Conservation (phyloP, 2,888 invertebrate species). For the Eristalis pertinax region DNA sequence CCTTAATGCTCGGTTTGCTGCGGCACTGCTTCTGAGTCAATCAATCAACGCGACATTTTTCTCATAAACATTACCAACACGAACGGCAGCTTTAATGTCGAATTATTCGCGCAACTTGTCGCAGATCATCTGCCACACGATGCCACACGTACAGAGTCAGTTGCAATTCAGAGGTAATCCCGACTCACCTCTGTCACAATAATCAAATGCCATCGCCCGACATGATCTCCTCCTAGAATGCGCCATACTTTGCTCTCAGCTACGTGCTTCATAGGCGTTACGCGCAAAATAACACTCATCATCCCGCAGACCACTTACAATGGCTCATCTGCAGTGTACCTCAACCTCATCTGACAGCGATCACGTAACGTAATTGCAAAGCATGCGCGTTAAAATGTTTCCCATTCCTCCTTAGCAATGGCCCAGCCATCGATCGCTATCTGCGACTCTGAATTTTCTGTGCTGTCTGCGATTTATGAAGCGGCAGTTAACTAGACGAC, state of each 20-base stretch:
- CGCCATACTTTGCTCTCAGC: not conserved
- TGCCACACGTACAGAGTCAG: not conserved
- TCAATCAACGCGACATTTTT: not conserved
- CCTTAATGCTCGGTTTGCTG: no score
- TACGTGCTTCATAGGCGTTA: constrained; percentile 16
- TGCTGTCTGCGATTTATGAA: constrained; percentile 25
- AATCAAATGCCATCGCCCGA: constrained; percentile 29
- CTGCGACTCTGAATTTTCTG: constrained; percentile 16
- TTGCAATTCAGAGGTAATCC: not conserved
- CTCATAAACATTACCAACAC: not conserved
- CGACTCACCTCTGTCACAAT: constrained; percentile 2
- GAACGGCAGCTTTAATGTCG: not conserved
- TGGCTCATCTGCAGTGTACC: constrained; percentile 26
- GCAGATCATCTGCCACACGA: not conserved
- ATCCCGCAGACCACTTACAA: constrained; percentile 3
- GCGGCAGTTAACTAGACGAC: constrained; percentile 39
- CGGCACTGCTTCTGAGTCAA: not conserved
- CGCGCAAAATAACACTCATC: constrained; percentile 3
- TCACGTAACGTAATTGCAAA: constrained; percentile 49
- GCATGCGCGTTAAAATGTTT: constrained; percentile 21
- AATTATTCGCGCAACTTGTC: not conserved
- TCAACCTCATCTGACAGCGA: constrained; percentile 16
- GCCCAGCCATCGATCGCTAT: constrained; percentile 37
- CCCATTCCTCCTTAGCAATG: constrained; percentile 8
- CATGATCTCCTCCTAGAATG: constrained; percentile 6